Evolutionary conservation across 2,113 vertebrate species (phyloP), one percentile per base, ranked within the genome.

Genomic region (Seriola quinqueradiata): DNA sequence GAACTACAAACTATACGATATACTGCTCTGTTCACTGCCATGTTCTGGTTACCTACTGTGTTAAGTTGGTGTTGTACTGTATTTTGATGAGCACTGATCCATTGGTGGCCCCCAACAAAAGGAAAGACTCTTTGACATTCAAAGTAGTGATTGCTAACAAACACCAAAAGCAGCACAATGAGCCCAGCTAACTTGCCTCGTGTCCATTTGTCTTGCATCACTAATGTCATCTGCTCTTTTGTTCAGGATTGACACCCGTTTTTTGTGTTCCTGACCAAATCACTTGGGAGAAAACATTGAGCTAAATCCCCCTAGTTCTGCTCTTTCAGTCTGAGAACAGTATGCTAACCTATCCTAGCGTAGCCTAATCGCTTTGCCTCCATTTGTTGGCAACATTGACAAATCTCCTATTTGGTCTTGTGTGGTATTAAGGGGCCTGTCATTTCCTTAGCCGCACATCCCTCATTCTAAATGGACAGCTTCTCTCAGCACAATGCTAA

Each of bases 401-500:
- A 87, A 92, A 94, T 94, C 72, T 87, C 84, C 84, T 79, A 79
- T 86, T 85, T 91, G 87, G 90, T 90, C 87, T 87, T 42, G 86
- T 86, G 83, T 63, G 77, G 89, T 92, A 94, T 93, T 92, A 88
- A 87, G 89, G 83, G 90, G 90, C 90, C 82, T 77, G 92, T 90
- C 90, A 93, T 95, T 94, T 94, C 92, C 85, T 87, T 73, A 85
- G 88, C 89, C 52, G 75, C 84, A 91, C 86, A 94, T 95, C 89
- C 79, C 87, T 95, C 93, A 92, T 91, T 91, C 83, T 90, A 90
- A 95, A 93, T 93, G 92, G 93, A 93, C 93, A 92, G 90, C 87
- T 88, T 94, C 94, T 92, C 92, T 94, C 93, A 90, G 89, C 92
- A 91, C 92, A 94, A 90, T 91, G 90, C 87, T 93, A 94, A 94